Evolutionary conservation across 2,888 invertebrate species (phyloP).

Genomic region (Pardosa pseudoannulata): DNA sequence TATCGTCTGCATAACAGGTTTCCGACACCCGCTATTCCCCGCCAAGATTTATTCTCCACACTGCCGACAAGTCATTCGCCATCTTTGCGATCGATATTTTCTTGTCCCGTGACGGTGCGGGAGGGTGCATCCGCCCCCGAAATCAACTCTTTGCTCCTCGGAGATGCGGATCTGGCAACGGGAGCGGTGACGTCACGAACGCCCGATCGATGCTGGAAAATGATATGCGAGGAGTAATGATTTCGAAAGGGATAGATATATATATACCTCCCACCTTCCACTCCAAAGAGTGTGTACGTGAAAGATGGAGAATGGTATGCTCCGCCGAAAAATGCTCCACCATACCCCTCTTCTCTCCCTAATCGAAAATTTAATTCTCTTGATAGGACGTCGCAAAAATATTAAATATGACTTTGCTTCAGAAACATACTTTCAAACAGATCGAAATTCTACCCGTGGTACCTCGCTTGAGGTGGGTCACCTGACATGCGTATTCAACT

Average conservation of each 20-base stretch:
- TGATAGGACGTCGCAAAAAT: no score
- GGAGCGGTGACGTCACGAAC: slow-evolving; percentile 14
- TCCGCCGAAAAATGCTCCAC: no score
- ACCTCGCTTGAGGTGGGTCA: not conserved
- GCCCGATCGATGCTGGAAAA: not conserved
- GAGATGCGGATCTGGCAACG: slow-evolving; percentile 12
- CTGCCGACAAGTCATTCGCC: slow-evolving; percentile 71
- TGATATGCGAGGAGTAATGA: slow-evolving; percentile 3
- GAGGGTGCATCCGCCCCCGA: not conserved
- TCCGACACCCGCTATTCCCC: slow-evolving; percentile 10
- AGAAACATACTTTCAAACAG: no score
- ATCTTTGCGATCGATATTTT: slow-evolving; percentile 67
- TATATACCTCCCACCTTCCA: not conserved
- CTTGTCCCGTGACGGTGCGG: slow-evolving; percentile 11
- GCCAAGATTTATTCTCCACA: not conserved
- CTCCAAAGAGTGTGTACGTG: not conserved
- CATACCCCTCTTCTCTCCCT: no score
- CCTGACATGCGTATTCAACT: not conserved
- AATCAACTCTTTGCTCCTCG: not conserved
- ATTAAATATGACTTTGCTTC: no score
- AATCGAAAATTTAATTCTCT: no score
- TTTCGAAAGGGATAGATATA: not conserved
- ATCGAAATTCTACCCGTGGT: no score
- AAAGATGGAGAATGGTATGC: not conserved
- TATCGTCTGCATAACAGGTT: slow-evolving; percentile 1